Percentiles rank a stretch among this genome's conserved stretches.
Evolutionary conservation across 2,113 vertebrate genomes (phyloP).

Genomic region (Taurulus bubalis): DNA sequence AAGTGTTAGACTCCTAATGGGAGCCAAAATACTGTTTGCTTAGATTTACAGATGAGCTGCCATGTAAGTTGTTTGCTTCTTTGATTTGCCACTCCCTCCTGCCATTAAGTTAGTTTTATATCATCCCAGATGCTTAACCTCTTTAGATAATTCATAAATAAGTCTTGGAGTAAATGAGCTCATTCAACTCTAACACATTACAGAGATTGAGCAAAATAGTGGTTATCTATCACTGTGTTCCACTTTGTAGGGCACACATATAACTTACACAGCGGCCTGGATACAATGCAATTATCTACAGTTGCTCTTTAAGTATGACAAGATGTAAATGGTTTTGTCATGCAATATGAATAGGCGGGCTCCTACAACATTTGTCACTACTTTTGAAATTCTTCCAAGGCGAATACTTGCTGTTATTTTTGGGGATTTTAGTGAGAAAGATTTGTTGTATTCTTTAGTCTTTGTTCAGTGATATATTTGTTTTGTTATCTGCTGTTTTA

Average conservation of each 20-base stretch:
- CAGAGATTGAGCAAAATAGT: constrained; percentile 53
- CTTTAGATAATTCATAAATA: constrained; percentile 54
- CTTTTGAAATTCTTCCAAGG: constrained; percentile 32
- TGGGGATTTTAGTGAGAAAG: background rate
- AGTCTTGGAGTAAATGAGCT: constrained; percentile 65
- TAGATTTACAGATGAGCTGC: constrained; percentile 69
- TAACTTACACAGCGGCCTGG: constrained; percentile 64
- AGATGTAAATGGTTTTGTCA: constrained; percentile 62
- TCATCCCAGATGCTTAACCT: constrained; percentile 66
- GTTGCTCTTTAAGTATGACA: constrained; percentile 70
- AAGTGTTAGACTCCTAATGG: constrained; percentile 71
- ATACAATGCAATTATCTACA: constrained; percentile 64
- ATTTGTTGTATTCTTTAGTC: constrained; percentile 32
- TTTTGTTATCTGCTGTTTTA: constrained; percentile 24
- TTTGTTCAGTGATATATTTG: constrained; percentile 21
- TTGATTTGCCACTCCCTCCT: constrained; percentile 65
- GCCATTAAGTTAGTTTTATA: constrained; percentile 62
- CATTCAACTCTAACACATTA: constrained; percentile 63
- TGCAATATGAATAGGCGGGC: constrained; percentile 47
- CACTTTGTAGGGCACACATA: constrained; percentile 50
- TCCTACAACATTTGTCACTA: constrained; percentile 39
- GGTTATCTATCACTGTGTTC: constrained; percentile 66
- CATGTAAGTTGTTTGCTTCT: constrained; percentile 73
- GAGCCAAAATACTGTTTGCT: constrained; percentile 68
- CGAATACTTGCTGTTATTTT: constrained; percentile 19